A percentile compares a stretch with the other conserved stretches of the same genome.
phyloP scores from a whole-genome alignment of 2,113 vertebrate genomes.

The Sardina pilchardus region DNA sequence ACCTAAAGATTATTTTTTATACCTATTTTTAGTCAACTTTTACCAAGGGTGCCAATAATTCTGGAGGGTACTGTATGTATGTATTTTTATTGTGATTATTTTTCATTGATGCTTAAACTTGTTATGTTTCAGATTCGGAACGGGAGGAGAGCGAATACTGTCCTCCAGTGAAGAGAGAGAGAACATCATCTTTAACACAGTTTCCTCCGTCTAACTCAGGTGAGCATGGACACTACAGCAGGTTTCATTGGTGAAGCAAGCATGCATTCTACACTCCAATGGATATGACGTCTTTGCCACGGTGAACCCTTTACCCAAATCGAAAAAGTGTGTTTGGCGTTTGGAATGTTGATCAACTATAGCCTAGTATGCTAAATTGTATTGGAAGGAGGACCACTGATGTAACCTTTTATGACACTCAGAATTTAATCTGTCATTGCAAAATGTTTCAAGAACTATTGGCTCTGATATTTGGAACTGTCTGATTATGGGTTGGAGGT shows the following conservation, averaged over 20 bases:
- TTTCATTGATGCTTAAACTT: background rate
- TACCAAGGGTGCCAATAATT: no score
- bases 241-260: background rate
- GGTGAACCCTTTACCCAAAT: background rate
- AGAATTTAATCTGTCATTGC: background rate
- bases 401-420: no score
- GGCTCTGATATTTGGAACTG: background rate
- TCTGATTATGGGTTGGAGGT: background rate
- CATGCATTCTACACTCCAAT: background rate
- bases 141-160: conserved; percentile 90
- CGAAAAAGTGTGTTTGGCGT: no score
- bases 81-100: conserved; percentile 13
- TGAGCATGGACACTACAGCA: conserved; percentile 53
- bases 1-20: no score
- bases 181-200: conserved; percentile 89
- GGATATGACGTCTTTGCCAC: background rate
- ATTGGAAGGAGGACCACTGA: no score
- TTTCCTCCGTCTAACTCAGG: conserved; percentile 93
- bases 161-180: conserved; percentile 92
- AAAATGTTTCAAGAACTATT: background rate
- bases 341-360: no score
- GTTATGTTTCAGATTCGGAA: conserved; percentile 83
- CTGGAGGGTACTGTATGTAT: no score
- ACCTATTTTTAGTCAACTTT: no score
- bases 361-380: no score